Percentiles rank a stretch among this genome's conserved stretches.
phyloP scores from a whole-genome alignment of 2,113 vertebrate species.

The Cromileptes altivelis region DNA sequence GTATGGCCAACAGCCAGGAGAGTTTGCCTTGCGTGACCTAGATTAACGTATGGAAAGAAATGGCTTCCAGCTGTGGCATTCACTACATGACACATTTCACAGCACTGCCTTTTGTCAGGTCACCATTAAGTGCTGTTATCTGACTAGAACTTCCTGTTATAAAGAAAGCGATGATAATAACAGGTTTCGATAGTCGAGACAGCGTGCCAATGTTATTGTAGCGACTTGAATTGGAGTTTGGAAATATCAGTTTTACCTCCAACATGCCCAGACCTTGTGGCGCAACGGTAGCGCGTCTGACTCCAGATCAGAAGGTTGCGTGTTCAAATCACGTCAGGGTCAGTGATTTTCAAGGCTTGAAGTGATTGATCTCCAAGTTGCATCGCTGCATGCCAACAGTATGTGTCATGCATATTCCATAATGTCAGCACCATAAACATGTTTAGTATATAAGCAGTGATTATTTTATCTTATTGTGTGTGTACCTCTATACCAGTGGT shows the following conservation, averaged over 20 bases:
- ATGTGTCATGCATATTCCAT: not conserved
- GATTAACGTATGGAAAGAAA: not conserved
- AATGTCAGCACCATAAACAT: not conserved
- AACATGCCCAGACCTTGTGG: constrained; percentile 3
- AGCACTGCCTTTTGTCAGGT: not conserved
- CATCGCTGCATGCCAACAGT: too few relatives aligned
- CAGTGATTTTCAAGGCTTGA: not conserved
- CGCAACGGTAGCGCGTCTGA: constrained; percentile 60
- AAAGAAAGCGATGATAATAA: not conserved
- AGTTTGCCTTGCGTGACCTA: not conserved
- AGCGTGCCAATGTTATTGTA: not conserved
- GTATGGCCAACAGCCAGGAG: not conserved
- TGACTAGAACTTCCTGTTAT: not conserved
- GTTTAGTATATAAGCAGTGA: too few relatives aligned
- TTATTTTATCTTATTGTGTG: too few relatives aligned
- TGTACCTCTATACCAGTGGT: too few relatives aligned
- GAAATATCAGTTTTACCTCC: rapidly evolving
- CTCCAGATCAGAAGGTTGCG: constrained; percentile 66
- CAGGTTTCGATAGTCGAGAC: not conserved
- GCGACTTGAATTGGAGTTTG: not conserved
- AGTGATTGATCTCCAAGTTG: not conserved
- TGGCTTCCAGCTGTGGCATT: not conserved
- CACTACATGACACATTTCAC: not conserved
- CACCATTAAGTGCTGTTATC: not conserved
- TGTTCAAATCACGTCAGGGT: constrained; percentile 57